Percentiles rank a stretch among this genome's conserved stretches.
phyloP scores from a whole-genome alignment of 2,797 vertebrate genomes.

The Hipposideros larvatus region DNA sequence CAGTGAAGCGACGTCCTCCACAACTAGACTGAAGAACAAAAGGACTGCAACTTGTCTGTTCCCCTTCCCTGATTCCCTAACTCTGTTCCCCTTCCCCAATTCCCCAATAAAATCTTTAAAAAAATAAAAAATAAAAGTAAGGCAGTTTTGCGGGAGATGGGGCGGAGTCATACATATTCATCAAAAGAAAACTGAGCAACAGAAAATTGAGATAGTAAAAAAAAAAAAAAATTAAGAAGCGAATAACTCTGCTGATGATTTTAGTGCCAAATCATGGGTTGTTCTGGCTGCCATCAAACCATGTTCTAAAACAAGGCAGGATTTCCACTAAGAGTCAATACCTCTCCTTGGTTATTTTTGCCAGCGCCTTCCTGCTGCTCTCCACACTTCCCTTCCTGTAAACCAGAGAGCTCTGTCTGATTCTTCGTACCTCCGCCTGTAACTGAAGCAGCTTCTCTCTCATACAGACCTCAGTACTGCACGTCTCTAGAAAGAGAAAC shows the following conservation, averaged over 20 bases:
- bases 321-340: not conserved
- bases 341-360: not conserved
- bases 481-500: not conserved
- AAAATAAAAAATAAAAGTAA: not conserved
- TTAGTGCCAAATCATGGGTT: not conserved
- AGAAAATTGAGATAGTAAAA: not conserved
- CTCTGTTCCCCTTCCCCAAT: too few species aligned
- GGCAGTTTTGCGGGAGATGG: not conserved
- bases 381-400: not conserved
- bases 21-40: too few species aligned
- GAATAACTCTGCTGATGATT: not conserved
- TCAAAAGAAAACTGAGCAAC: constrained; percentile 30
- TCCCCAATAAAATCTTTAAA: too few species aligned
- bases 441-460: not conserved
- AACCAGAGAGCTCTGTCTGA: not conserved
- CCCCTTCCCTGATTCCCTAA: too few species aligned
- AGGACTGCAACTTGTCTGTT: too few species aligned
- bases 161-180: not conserved
- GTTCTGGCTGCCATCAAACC: not conserved
- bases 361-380: not conserved
- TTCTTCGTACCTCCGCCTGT: not conserved
- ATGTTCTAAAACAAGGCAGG: not conserved
- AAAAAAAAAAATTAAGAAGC: not conserved
- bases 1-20: too few species aligned
- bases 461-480: not conserved